Percentiles rank a stretch among this genome's conserved stretches.
Conservation (phyloP, 2,888 invertebrate species). For the Sympetrum striolatum region DNA sequence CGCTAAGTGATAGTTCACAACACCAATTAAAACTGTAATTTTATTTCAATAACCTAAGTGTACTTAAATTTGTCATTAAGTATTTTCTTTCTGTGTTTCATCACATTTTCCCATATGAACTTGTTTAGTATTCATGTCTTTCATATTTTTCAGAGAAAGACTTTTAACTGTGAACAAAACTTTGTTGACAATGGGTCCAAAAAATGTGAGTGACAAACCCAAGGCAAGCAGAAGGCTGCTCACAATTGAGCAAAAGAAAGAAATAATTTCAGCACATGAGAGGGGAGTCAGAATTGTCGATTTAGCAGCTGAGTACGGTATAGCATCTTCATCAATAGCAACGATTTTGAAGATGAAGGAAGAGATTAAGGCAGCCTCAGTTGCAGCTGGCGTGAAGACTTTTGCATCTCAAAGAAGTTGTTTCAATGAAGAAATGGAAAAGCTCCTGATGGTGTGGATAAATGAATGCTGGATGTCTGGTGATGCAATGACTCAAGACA, state of each 20-base stretch:
- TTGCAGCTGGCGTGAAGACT: neutral
- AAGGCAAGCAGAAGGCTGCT: neutral
- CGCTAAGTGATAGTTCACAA: too few species aligned
- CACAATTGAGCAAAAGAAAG: neutral
- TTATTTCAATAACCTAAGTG: too few species aligned
- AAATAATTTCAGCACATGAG: neutral
- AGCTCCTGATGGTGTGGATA: neutral
- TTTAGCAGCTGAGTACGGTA: neutral
- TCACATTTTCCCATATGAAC: too few species aligned
- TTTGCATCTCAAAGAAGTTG: neutral
- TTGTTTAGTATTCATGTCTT: too few species aligned
- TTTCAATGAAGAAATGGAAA: neutral
- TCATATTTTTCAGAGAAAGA: too few species aligned
- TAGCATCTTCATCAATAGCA: neutral
- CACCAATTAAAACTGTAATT: too few species aligned
- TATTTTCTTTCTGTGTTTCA: too few species aligned
- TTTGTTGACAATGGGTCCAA: neutral
- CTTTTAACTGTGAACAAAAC: neutral
- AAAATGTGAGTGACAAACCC: neutral
- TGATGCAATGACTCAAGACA: neutral
- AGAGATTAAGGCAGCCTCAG: neutral
- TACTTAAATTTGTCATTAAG: too few species aligned
- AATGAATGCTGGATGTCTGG: neutral
- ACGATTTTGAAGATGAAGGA: neutral
- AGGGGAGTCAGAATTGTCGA: neutral